phyloP scores from a whole-genome alignment of 2,888 invertebrate genomes.

The Plebejus melissa region DNA sequence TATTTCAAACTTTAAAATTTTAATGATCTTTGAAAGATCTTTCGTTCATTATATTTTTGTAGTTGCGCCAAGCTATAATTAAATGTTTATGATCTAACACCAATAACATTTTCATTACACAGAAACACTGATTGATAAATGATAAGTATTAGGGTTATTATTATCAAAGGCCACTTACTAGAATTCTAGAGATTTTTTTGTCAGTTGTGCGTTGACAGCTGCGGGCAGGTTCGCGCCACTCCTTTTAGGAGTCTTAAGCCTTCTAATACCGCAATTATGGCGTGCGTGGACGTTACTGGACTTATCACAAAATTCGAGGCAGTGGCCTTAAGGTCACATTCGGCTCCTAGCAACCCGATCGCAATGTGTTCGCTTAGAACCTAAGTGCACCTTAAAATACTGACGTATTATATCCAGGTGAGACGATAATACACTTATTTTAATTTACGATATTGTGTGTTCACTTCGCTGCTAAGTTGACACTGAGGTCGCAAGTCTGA shows the following conservation, averaged over 20 bases:
- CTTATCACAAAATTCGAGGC: background rate
- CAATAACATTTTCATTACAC: slow-evolving; percentile 15
- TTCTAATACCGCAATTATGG: too few relatives aligned
- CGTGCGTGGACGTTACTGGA: too few relatives aligned
- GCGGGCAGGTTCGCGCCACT: background rate
- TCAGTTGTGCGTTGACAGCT: background rate
- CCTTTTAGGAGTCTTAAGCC: too few relatives aligned
- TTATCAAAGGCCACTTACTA: background rate
- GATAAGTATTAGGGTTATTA: background rate
- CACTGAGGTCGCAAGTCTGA: background rate
- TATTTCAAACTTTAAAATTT: background rate
- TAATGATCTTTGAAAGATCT: background rate
- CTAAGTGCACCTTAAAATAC: slow-evolving; percentile 3
- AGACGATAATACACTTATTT: background rate
- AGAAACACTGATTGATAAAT: slow-evolving; percentile 9
- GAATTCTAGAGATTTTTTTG: background rate
- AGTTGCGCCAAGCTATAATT: background rate
- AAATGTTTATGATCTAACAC: slow-evolving; percentile 16
- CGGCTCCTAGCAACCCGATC: background rate
- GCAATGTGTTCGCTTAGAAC: background rate
- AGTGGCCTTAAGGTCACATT: background rate
- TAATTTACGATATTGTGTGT: background rate
- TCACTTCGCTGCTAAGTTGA: background rate
- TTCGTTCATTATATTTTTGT: background rate
- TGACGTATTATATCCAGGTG: background rate